phyloP scores from a whole-genome alignment of 2,888 invertebrate genomes.

The Phrixothrix hirtus region DNA sequence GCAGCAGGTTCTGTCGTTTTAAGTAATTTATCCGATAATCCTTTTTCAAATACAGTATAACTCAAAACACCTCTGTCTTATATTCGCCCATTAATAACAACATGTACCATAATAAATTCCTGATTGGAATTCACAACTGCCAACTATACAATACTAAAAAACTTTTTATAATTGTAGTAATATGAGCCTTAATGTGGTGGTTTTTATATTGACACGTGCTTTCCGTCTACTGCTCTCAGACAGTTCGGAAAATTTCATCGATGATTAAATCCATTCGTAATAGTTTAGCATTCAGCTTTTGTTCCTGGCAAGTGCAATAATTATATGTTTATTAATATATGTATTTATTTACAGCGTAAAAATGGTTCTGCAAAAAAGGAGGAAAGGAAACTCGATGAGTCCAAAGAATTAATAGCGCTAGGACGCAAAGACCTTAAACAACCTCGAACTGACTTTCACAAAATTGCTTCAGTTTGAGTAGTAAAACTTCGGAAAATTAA shows the following conservation, averaged over 20 bases:
- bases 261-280: constrained; percentile 16
- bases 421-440: constrained; percentile 17
- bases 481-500: constrained; percentile 54
- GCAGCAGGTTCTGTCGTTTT: too few relatives aligned
- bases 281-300: constrained; percentile 22
- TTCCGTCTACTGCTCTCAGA: constrained; percentile 33
- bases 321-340: neutral
- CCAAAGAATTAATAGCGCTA: constrained; percentile 13
- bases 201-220: constrained; percentile 27
- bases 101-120: constrained; percentile 36
- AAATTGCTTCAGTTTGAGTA: constrained; percentile 54
- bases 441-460: constrained; percentile 44
- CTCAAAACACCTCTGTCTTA: too few relatives aligned
- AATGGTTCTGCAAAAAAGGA: constrained; percentile 15
- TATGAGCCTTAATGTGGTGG: constrained; percentile 31
- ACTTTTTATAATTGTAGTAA: constrained; percentile 39
- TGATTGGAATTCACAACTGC: constrained; percentile 34
- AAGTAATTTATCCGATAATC: too few relatives aligned
- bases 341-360: constrained; percentile 16
- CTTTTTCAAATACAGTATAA: too few relatives aligned
- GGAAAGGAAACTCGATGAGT: constrained; percentile 8
- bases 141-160: constrained; percentile 33
- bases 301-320: constrained; percentile 18
- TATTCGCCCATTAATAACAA: constrained; percentile 37
- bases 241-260: constrained; percentile 36